A percentile compares a stretch with the other conserved stretches of the same genome.
These are phyloP conservation scores for Philaethria dido DNA, from an alignment of 2,888 invertebrate genomes.

Conservation along the genomic window DNA sequence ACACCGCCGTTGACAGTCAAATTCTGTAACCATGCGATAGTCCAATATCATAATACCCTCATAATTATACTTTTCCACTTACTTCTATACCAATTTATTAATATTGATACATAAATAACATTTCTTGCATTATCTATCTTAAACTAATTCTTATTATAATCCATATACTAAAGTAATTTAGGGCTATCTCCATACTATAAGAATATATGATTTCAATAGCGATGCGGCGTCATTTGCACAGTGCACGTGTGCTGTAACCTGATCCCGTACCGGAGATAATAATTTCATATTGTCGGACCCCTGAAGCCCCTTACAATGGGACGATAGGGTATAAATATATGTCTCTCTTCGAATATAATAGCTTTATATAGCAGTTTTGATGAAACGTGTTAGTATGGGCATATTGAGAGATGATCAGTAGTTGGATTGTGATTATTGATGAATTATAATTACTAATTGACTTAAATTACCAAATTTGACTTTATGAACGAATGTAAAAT, in stretches of 20 bases:
- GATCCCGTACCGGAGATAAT: slow-evolving; percentile 61
- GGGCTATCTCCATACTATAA: background rate
- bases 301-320: slow-evolving; percentile 43
- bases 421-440: too few species aligned
- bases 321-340: slow-evolving; percentile 52
- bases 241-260: slow-evolving; percentile 67
- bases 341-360: slow-evolving; percentile 43
- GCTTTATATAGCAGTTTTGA: slow-evolving; percentile 40
- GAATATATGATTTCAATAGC: slow-evolving; percentile 28
- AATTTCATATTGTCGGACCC: slow-evolving; percentile 60
- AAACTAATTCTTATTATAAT: background rate
- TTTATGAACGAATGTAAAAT: too few species aligned
- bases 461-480: too few species aligned
- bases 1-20: too few species aligned
- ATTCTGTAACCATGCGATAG: too few species aligned
- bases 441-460: too few species aligned
- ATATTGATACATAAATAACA: background rate
- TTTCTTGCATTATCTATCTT: background rate
- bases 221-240: slow-evolving; percentile 46
- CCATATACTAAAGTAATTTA: background rate
- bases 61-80: too few species aligned
- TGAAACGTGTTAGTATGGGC: slow-evolving; percentile 39
- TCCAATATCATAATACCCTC: too few species aligned
- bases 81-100: background rate
- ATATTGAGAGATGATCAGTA: background rate